Conservation (phyloP, 1,140 invertebrate species). For the Heliconius melpomene region DNA sequence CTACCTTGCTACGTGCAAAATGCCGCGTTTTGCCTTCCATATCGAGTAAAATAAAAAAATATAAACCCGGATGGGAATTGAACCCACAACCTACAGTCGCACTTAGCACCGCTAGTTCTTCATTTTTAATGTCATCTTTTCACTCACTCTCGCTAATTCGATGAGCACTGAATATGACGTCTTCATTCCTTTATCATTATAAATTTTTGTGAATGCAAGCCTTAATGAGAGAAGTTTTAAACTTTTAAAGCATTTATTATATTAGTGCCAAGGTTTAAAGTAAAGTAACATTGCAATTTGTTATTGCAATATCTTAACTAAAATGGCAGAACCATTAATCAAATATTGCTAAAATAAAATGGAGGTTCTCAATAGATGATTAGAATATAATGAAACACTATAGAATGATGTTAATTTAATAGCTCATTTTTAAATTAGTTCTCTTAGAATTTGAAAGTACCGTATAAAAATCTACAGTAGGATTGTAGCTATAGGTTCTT, state of each 20-base stretch:
- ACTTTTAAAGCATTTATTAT: neutral
- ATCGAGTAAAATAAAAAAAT: too few relatives aligned
- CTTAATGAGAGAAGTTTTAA: neutral
- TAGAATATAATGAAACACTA: neutral
- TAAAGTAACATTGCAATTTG: neutral
- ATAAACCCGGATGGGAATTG: neutral
- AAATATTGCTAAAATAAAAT: conserved; percentile 1
- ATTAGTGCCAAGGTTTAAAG: conserved; percentile 1
- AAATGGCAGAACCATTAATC: conserved; percentile 6
- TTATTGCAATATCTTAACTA: neutral
- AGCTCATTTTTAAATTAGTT: neutral
- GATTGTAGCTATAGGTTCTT: too few relatives aligned
- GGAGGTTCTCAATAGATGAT: conserved; percentile 8
- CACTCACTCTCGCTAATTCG: too few relatives aligned
- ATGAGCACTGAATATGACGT: too few relatives aligned
- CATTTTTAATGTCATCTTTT: too few relatives aligned
- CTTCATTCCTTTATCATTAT: neutral
- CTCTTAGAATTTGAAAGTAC: too few relatives aligned
- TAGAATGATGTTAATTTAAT: neutral
- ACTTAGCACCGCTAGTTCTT: too few relatives aligned
- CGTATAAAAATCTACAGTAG: too few relatives aligned
- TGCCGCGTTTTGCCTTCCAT: too few relatives aligned
- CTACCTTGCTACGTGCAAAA: too few relatives aligned
- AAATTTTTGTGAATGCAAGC: neutral
- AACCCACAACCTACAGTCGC: neutral